Conservation (phyloP, 2,113 vertebrate genomes). For the Axis porcinus region DNA sequence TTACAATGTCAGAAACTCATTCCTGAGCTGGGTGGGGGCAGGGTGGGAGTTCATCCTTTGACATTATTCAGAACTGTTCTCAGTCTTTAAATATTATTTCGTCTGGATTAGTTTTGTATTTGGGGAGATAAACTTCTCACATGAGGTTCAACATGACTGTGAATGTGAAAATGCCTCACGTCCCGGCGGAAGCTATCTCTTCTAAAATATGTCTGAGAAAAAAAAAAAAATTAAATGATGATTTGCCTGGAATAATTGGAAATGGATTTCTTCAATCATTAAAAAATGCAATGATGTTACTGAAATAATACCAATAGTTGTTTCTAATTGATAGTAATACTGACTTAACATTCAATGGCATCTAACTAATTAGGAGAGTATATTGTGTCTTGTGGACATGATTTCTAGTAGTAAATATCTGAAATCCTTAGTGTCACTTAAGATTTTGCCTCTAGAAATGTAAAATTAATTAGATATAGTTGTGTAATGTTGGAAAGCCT, state of each 20-base stretch:
- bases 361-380: background rate
- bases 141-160: accelerated
- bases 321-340: background rate
- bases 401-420: background rate
- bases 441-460: background rate
- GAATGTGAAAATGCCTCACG: background rate
- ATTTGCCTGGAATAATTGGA: background rate
- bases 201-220: background rate
- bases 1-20: background rate
- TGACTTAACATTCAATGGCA: background rate
- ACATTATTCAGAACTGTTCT: background rate
- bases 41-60: background rate
- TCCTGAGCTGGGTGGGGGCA: background rate
- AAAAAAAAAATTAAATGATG: background rate
- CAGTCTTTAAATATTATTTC: background rate
- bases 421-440: background rate
- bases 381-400: background rate
- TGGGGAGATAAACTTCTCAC: background rate
- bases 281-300: background rate
- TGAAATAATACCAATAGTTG: background rate
- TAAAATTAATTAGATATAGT: background rate
- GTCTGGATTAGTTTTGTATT: background rate
- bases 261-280: background rate
- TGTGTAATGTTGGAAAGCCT: background rate
- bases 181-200: background rate